Conservation (phyloP, 2,888 invertebrate species). For the Griposia aprilina region DNA sequence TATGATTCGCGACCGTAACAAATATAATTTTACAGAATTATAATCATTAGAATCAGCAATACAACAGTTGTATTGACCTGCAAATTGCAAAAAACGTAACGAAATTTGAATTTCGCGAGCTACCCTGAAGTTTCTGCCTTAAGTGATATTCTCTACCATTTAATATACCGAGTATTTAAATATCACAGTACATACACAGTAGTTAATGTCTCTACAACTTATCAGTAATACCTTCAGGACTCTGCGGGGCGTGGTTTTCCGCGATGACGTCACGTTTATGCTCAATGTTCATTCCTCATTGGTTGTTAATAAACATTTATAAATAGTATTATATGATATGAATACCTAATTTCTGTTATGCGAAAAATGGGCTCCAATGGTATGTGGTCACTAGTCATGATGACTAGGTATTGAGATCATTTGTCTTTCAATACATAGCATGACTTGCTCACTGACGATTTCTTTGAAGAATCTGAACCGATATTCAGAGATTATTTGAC, state of each 20-base stretch:
- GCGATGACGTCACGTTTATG: slow-evolving; percentile 31
- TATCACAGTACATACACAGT: background rate
- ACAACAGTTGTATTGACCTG: too few relatives aligned
- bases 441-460: background rate
- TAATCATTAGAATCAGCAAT: too few relatives aligned
- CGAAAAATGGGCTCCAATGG: background rate
- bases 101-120: too few relatives aligned
- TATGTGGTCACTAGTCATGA: background rate
- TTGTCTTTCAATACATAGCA: background rate
- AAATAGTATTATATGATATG: slow-evolving; percentile 12
- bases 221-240: slow-evolving; percentile 52
- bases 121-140: too few relatives aligned
- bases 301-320: slow-evolving; percentile 13
- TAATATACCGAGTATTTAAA: background rate
- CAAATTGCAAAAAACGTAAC: too few relatives aligned
- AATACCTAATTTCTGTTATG: slow-evolving; percentile 24
- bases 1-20: too few relatives aligned
- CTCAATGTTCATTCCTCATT: slow-evolving; percentile 17
- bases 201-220: slow-evolving; percentile 22
- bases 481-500: background rate
- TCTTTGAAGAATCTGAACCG: background rate
- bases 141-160: too few relatives aligned
- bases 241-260: slow-evolving; percentile 45
- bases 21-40: too few relatives aligned
- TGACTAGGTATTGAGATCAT: slow-evolving; percentile 4